Percentiles rank a stretch among this genome's conserved stretches.
Conservation (phyloP, 2,113 vertebrate species). For the Ochotona princeps region DNA sequence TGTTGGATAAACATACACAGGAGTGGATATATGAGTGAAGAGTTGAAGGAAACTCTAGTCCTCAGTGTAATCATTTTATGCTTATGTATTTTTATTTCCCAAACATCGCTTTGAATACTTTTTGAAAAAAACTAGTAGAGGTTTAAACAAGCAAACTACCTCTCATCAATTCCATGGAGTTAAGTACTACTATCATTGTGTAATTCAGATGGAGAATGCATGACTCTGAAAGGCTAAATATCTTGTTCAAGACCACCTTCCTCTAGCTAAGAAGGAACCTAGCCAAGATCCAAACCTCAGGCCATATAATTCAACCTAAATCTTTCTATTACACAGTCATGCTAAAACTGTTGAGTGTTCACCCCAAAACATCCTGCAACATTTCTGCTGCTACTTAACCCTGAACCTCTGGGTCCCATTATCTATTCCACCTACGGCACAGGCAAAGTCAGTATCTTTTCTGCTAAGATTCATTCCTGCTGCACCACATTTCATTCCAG, state of each 20-base stretch:
- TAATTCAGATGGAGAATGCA: not conserved
- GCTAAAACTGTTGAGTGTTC: not conserved
- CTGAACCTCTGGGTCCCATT: not conserved
- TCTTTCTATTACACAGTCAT: not conserved
- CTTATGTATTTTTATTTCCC: not conserved
- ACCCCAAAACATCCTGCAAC: too few species aligned
- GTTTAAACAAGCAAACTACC: constrained; percentile 11
- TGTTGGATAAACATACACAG: not conserved
- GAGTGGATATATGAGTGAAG: not conserved
- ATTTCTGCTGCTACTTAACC: not conserved
- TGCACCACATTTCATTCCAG: not conserved
- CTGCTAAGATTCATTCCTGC: not conserved
- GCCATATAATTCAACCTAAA: not conserved
- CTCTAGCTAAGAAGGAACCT: not conserved
- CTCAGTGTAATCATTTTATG: not conserved
- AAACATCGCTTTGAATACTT: not conserved
- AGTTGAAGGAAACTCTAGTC: not conserved
- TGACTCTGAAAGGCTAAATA: not conserved
- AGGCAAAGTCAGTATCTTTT: not conserved
- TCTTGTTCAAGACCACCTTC: not conserved
- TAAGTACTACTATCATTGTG: not conserved
- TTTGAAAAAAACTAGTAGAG: not conserved
- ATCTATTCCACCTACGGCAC: not conserved
- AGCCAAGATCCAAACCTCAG: not conserved
- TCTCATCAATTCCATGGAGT: not conserved